Conservation (phyloP, 2,113 vertebrate species). For the Plectropomus leopardus region DNA sequence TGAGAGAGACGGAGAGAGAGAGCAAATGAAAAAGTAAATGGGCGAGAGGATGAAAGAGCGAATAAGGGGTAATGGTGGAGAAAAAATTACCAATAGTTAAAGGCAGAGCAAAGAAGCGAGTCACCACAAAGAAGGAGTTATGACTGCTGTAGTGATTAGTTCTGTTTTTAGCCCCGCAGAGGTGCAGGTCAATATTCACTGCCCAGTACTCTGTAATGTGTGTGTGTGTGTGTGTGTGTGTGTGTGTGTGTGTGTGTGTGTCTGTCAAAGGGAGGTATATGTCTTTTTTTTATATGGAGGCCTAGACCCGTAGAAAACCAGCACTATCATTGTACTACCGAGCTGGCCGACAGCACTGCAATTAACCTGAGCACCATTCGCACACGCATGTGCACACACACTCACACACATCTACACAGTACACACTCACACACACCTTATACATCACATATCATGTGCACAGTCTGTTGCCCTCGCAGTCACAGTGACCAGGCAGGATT, state of each 20-base stretch:
- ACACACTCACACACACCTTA: slow-evolving; percentile 16
- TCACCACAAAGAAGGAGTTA: slow-evolving; percentile 76
- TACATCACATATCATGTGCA: slow-evolving; percentile 34
- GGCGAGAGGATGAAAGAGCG: slow-evolving; percentile 56
- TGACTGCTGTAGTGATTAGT: slow-evolving; percentile 78
- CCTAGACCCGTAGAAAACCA: slow-evolving; percentile 62
- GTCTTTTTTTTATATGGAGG: slow-evolving; percentile 56
- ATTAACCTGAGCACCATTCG: slow-evolving; percentile 74
- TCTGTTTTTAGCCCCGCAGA: slow-evolving; percentile 83
- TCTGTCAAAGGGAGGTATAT: slow-evolving; percentile 33
- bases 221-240: slow-evolving; percentile 25
- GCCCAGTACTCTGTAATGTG: slow-evolving; percentile 37
- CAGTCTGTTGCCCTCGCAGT: slow-evolving; percentile 6
- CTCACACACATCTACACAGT: slow-evolving; percentile 16
- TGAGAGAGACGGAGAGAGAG: slow-evolving; percentile 10
- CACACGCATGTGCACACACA: slow-evolving; percentile 27
- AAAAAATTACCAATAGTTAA: slow-evolving; percentile 70
- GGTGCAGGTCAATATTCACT: slow-evolving; percentile 82
- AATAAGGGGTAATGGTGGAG: slow-evolving; percentile 75
- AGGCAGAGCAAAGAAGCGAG: slow-evolving; percentile 61
- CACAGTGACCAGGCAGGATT: slow-evolving; percentile 5
- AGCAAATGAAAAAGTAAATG: slow-evolving; percentile 68
- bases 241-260: slow-evolving; percentile 31
- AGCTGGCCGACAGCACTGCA: slow-evolving; percentile 74
- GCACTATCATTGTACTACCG: slow-evolving; percentile 77